phyloP scores from a whole-genome alignment of 2,888 invertebrate species.

The Mythimna impura region DNA sequence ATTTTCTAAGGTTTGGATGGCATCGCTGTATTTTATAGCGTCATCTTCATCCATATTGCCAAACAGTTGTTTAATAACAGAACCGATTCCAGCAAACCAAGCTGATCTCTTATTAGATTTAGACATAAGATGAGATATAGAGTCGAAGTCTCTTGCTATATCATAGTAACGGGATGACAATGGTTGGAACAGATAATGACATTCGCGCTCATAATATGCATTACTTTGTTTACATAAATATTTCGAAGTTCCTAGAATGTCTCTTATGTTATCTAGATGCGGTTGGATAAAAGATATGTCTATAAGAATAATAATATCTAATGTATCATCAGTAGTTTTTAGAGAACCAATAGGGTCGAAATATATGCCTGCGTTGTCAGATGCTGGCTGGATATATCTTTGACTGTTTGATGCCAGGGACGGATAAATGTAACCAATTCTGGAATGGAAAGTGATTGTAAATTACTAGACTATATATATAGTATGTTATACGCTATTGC shows the following conservation, averaged over 20 bases:
- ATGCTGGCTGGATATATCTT: conserved; percentile 7
- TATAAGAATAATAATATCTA: not conserved
- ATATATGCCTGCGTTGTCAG: conserved; percentile 7
- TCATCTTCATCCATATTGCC: too few species aligned
- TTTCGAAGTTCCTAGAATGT: not conserved
- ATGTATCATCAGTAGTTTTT: not conserved
- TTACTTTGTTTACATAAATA: too few species aligned
- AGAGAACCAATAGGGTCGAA: not conserved
- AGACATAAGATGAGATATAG: too few species aligned
- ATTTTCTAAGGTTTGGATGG: too few species aligned
- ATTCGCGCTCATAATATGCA: too few species aligned
- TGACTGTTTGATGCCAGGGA: conserved; percentile 5
- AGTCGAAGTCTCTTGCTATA: too few species aligned
- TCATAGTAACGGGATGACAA: too few species aligned
- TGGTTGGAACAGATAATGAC: too few species aligned
- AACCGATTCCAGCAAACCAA: too few species aligned
- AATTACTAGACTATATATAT: not conserved
- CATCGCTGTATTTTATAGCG: too few species aligned
- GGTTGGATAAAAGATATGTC: not conserved
- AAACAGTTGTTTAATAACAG: too few species aligned
- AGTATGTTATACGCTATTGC: not conserved
- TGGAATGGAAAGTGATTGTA: not conserved
- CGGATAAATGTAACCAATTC: conserved; percentile 13
- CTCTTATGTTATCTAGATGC: not conserved
- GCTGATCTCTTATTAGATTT: too few species aligned